Conservation (phyloP, 2,888 invertebrate species). For the Ecliptopera silaceata region DNA sequence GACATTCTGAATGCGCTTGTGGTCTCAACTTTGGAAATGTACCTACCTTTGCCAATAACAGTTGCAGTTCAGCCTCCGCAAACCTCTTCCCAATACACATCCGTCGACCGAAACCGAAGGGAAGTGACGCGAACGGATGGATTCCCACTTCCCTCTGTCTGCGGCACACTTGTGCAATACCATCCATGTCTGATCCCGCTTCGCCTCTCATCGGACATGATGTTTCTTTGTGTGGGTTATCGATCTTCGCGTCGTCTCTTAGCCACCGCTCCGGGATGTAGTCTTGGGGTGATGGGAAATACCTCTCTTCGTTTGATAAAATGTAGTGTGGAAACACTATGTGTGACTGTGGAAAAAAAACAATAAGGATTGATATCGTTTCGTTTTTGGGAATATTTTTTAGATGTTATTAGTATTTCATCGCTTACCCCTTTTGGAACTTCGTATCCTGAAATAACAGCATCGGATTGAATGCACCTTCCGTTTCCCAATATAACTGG, state of each 20-base stretch:
- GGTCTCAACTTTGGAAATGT: neutral
- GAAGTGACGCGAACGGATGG: slow-evolving; percentile 89
- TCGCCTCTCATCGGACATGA: slow-evolving; percentile 18
- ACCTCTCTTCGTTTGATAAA: slow-evolving; percentile 87
- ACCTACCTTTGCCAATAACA: slow-evolving; percentile 87
- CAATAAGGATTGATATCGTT: neutral
- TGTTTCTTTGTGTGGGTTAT: slow-evolving; percentile 7
- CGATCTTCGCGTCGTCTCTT: slow-evolving; percentile 62
- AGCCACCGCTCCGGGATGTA: slow-evolving; percentile 92
- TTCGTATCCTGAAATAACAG: slow-evolving; percentile 89
- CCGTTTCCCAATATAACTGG: slow-evolving; percentile 93
- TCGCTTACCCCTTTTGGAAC: slow-evolving; percentile 90
- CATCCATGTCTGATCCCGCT: slow-evolving; percentile 33
- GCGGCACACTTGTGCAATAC: slow-evolving; percentile 51
- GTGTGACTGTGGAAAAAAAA: slow-evolving; percentile 83
- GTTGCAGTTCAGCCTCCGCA: slow-evolving; percentile 91
- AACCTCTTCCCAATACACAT: slow-evolving; percentile 91
- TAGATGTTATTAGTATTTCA: no score
- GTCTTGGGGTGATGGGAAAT: slow-evolving; percentile 87
- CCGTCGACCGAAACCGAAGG: slow-evolving; percentile 89
- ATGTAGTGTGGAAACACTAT: slow-evolving; percentile 91
- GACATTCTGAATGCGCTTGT: neutral
- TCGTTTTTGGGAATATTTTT: no score
- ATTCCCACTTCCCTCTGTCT: slow-evolving; percentile 83
- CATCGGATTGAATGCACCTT: slow-evolving; percentile 88